Base-by-base conservation (phyloP, 2,888 invertebrate genomes). In the Leptopilina syphax region DNA sequence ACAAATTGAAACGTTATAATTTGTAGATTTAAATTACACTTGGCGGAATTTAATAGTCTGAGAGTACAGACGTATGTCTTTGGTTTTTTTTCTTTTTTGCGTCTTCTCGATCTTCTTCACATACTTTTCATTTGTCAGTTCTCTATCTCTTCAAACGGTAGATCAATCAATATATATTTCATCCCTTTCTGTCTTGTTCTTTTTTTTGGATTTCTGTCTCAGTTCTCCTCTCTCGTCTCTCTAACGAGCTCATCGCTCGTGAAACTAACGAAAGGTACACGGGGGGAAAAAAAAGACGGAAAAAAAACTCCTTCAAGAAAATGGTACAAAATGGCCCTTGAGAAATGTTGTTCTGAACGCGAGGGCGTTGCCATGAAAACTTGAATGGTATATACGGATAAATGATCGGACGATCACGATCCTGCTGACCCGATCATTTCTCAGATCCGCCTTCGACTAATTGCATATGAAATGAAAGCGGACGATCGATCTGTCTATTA, bases 221-320 rank as follows among this genome's bases (percentile, higher is more conserved):
- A 60, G 60, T 83, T 85, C 81, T 34, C 34, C 34, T 34, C 34
- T 34, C 78, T 80, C 81, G 73, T 65, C 77, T 57, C 79, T 70
- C 73, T 90, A 90, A 90, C 90, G 90, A 90, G 90, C 88, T 88
- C 89, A 88, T 90, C 89, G 87, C 85, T 87, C 87, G 86, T 81
- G 80, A 73, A 18, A 73, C 78, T 77, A 76, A 79, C 80, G 65
- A 78, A 80, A 82, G 82, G 34, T 60, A 60, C 54, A 77, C 34
- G 34, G 79, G 9, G 47, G 57, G 63, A 27, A 84, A 86, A 86
- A 86, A 85, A 87, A 88, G 87, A 44, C 44, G 87, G 85, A 63
- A 63, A 63, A 18, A 60, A 60, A 13, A 60, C 12, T n/a, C n/a
- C 60, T 83, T 85, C 83, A 86, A 88, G 88, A 89, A 90, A 90